Evolutionary conservation across 2,113 vertebrate species (phyloP).

Genomic region (Thymallus thymallus): DNA sequence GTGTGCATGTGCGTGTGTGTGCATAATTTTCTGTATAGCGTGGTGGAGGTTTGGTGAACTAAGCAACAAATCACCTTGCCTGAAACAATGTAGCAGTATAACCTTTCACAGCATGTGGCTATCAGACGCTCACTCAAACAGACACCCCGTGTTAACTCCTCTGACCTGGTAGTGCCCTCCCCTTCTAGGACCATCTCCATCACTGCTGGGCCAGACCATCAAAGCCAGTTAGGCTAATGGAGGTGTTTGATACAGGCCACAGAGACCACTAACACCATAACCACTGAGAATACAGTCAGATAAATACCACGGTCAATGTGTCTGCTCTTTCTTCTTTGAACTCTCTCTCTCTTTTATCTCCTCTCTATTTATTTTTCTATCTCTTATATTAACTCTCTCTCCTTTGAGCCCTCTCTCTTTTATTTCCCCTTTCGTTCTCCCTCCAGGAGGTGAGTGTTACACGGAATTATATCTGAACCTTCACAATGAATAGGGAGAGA

Average conservation of each 20-base stretch:
- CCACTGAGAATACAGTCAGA: neutral
- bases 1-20: too few species aligned
- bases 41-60: too few species aligned
- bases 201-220: neutral
- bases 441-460: neutral
- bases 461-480: neutral
- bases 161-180: constrained; percentile 14
- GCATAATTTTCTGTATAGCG: too few species aligned
- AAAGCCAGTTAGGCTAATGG: constrained; percentile 13
- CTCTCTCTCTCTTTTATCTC: neutral
- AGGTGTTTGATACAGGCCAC: constrained; percentile 7
- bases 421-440: neutral
- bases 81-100: too few species aligned
- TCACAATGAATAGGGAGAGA: neutral
- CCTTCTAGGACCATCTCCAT: neutral
- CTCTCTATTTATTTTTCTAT: neutral
- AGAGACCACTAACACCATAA: neutral
- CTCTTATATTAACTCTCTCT: neutral
- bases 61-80: too few species aligned
- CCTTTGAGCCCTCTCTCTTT: neutral
- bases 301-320: neutral
- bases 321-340: neutral
- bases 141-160: constrained; percentile 26
- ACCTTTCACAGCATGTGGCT: neutral
- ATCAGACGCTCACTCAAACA: constrained; percentile 29